phyloP scores from a whole-genome alignment of 2,888 invertebrate species.

The Galerucella calmariensis region DNA sequence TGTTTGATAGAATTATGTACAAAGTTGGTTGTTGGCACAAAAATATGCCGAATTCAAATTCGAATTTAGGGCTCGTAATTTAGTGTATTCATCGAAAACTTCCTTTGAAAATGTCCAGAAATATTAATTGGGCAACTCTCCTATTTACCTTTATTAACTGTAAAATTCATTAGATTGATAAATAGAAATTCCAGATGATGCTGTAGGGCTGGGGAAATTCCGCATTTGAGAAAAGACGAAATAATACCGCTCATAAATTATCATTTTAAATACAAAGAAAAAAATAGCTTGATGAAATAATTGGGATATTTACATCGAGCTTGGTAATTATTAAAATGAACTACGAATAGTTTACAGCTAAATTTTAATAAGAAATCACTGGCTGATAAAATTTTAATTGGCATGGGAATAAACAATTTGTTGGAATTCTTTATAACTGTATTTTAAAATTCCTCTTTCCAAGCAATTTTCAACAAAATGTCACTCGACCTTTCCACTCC shows the following conservation, averaged over 20 bases:
- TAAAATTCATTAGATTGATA: slow-evolving; percentile 28
- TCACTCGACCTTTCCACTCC: too few species aligned
- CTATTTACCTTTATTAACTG: slow-evolving; percentile 27
- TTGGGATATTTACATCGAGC: not conserved
- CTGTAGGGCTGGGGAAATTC: not conserved
- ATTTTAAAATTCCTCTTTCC: too few species aligned
- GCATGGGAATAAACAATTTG: too few species aligned
- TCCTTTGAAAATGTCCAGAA: slow-evolving; percentile 31
- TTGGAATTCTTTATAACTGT: too few species aligned
- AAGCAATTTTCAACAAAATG: too few species aligned
- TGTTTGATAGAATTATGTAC: slow-evolving; percentile 29
- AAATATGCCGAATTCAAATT: slow-evolving; percentile 33
- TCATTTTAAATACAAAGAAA: not conserved
- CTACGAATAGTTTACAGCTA: too few species aligned
- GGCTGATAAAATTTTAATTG: too few species aligned
- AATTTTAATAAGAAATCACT: too few species aligned
- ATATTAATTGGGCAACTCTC: slow-evolving; percentile 33
- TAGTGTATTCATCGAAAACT: slow-evolving; percentile 31
- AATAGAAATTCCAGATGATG: not conserved
- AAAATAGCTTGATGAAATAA: not conserved
- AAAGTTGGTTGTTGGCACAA: slow-evolving; percentile 26
- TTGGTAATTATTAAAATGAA: not conserved
- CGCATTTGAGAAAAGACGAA: not conserved
- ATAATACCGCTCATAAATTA: not conserved
- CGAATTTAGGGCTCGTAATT: slow-evolving; percentile 26